phyloP scores from a whole-genome alignment of 2,888 invertebrate genomes.

The Chirona hameri region DNA sequence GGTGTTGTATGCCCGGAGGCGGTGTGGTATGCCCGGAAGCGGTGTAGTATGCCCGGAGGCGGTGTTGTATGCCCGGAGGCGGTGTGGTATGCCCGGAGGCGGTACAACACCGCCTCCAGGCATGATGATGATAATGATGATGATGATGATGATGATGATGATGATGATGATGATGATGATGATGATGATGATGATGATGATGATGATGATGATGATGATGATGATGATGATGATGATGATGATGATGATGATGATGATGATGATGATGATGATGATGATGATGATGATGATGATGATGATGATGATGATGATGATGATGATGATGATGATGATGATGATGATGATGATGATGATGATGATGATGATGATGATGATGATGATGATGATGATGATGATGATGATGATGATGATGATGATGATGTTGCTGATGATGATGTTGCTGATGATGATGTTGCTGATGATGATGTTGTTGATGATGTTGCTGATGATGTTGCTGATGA shows the following conservation, averaged over 20 bases:
- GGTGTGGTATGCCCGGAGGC: no score
- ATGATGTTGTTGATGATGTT: no score
- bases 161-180: slow-evolving; percentile 31
- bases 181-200: slow-evolving; percentile 31
- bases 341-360: slow-evolving; percentile 30
- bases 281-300: slow-evolving; percentile 30
- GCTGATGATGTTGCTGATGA: no score
- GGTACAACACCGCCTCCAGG: no score
- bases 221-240: slow-evolving; percentile 31
- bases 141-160: slow-evolving; percentile 31
- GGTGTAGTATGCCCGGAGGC: no score
- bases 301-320: slow-evolving; percentile 29
- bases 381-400: slow-evolving; percentile 30
- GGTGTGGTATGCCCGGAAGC: no score
- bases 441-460: no score
- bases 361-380: slow-evolving; percentile 29
- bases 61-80: no score
- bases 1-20: no score
- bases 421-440: no score
- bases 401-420: no score
- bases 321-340: slow-evolving; percentile 30
- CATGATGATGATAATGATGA: no score
- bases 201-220: slow-evolving; percentile 31
- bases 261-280: slow-evolving; percentile 30
- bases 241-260: slow-evolving; percentile 29